Base-by-base conservation (phyloP, 2,113 vertebrate species). In the Coracopsis vasa region DNA sequence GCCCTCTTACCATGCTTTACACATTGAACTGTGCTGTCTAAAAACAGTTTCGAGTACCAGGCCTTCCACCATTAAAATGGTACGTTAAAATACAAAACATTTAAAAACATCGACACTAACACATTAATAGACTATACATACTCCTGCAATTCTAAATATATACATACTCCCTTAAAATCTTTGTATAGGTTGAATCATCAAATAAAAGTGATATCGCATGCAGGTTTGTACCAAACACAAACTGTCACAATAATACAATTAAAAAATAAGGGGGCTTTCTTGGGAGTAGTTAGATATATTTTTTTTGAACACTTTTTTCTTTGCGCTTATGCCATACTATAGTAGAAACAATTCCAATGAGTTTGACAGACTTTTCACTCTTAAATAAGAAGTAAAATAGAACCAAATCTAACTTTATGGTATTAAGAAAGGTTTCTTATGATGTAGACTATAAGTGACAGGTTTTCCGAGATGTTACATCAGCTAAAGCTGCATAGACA, bases 291-390 rank as follows among this genome's bases (percentile, higher is more conserved):
- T 65, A 60, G 44, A 33, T 4, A 2, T 23, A 7, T 44, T 58
- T 88, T 54, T 67, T 88, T 54, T 25, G 5, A 42, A 7, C 1
- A 1, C 16, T 10, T 44, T 79, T 56, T 87, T 70, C 23, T 21
- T 86, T 21, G n/a, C 1, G 1, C 5, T 67, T 7, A 8, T 71
- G n/a, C 7, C 23, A 18, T 33, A 11, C 10, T 48, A 1, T 5
- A 86, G 17, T 15, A 50, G 17, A 20, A 37, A 35, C 1, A 61
- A 69, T 17, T 50, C 33, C 1, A 37, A 7, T 16, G 29, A 67
- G 7, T 69, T 19, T 27, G 31, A 44, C 6, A 50, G 16, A 61
- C 13, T 39, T 82, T 42, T 53, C 4, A 39, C 4, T 50, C 78
- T 71, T 21, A 79, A 81, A 62, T 48, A 7, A 66, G 24, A 78